Conservation (phyloP, 2,888 invertebrate genomes). For the Zygaena filipendulae region DNA sequence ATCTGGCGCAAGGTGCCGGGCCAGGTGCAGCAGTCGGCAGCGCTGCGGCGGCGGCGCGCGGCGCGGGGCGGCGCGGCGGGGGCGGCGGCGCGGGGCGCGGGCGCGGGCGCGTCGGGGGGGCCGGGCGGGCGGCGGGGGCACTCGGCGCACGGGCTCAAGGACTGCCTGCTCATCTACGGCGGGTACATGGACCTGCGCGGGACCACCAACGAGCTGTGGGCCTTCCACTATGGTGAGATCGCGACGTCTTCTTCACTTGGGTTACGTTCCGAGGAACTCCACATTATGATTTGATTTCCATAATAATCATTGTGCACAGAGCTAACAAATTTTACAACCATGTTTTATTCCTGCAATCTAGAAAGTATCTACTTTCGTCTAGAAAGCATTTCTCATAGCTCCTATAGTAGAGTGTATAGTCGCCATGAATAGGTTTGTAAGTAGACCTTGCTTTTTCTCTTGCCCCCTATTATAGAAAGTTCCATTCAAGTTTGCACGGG, state of each 20-base stretch:
- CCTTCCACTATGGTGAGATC: constrained; percentile 81
- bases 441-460: no score
- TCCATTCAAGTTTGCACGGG: no score
- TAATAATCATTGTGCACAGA: no score
- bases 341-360: no score
- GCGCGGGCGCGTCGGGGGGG: constrained; percentile 34
- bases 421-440: no score
- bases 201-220: constrained; percentile 88
- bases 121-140: constrained; percentile 88
- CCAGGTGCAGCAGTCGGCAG: constrained; percentile 65
- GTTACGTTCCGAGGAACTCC: no score
- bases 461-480: no score
- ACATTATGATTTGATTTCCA: no score
- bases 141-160: constrained; percentile 80
- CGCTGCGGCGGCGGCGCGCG: constrained; percentile 30
- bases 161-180: constrained; percentile 86
- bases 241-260: not conserved
- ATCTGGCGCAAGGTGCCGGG: constrained; percentile 65
- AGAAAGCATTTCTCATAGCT: no score
- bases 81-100: constrained; percentile 75
- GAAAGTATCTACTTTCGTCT: no score
- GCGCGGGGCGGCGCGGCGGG: constrained; percentile 21
- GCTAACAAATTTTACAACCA: no score
- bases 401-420: no score
- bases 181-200: constrained; percentile 89